Base-by-base conservation (phyloP, 2,797 vertebrate species). In the Synaphobranchus kaupii region DNA sequence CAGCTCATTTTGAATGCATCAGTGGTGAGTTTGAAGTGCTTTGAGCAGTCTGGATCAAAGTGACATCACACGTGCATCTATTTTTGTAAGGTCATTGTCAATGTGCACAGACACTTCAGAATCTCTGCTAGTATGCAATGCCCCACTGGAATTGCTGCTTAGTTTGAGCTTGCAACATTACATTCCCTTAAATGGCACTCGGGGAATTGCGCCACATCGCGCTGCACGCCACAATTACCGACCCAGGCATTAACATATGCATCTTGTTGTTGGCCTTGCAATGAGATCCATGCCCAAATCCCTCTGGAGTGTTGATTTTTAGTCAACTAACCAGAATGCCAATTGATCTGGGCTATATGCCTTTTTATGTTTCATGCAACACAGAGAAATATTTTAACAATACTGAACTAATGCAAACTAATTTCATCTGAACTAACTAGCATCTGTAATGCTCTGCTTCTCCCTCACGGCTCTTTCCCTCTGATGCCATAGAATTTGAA, bases 1-100 rank as follows among this genome's bases (percentile, higher is more conserved):
- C 89, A 83, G 63, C 58, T 90, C 86, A 89, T 85, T 87, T 80
- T 82, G 91, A 91, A 90, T 86, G 88, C 86, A 88, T 87, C 89
- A 83, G 87, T 88, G 85, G 86, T 90, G 84, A 71, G 86, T n/a
- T 88, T 91, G 86, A 89, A 92, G 54, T 91, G 81, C 76, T 78
- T 85, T 87, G 78, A 63, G 88, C 90, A 78, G 71, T 78, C 84
- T 86, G 83, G 68, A 89, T 78, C 58, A 89, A 48, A 80, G 88
- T 80, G 20, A 58, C 56, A 34, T 28, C 25, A 60, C 52, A 56
- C 34, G 54, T 7, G 73, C 39, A 71, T 4, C 39, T n/a, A 3
- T 5, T 25, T 60, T 8, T 20, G 2, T n/a, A 28, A 66, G 9
- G 9, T 22, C 0, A 66, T 7, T 73, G 47, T 15, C 4, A 12